Evolutionary conservation across 2,888 invertebrate species (phyloP).

Genomic region (Lobophora halterata): DNA sequence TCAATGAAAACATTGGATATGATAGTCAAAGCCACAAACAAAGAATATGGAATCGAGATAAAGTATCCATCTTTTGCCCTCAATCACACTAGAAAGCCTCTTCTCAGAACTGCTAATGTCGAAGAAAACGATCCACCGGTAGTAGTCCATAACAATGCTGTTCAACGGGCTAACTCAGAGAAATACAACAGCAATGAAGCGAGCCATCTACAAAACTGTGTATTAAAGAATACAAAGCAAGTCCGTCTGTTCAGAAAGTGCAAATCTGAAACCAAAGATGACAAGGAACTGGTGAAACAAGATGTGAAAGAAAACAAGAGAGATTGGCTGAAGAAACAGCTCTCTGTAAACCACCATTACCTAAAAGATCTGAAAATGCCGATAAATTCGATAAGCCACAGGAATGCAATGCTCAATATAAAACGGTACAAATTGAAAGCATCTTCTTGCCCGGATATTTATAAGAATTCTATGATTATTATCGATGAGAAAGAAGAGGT

Average conservation of each 20-base stretch:
- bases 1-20: constrained; percentile 83
- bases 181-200: constrained; percentile 44
- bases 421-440: constrained; percentile 90
- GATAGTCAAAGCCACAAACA: constrained; percentile 55
- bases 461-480: constrained; percentile 93
- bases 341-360: constrained; percentile 84
- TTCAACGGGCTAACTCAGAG: constrained; percentile 61
- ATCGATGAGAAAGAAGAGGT: constrained; percentile 90
- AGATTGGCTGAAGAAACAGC: constrained; percentile 72
- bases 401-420: constrained; percentile 91
- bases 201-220: constrained; percentile 42
- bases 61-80: constrained; percentile 51
- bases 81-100: constrained; percentile 30
- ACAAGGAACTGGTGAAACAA: constrained; percentile 61
- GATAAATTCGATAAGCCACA: constrained; percentile 91
- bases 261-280: constrained; percentile 54
- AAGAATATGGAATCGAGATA: constrained; percentile 46
- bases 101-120: constrained; percentile 27
- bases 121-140: constrained; percentile 51
- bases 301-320: constrained; percentile 66
- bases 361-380: constrained; percentile 87
- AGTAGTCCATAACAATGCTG: constrained; percentile 46
- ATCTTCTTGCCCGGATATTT: constrained; percentile 95
- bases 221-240: constrained; percentile 49
- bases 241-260: constrained; percentile 44